These are phyloP conservation scores for Anniella stebbinsi DNA, from an alignment of 2,797 vertebrate genomes.

Conservation along the genomic window DNA sequence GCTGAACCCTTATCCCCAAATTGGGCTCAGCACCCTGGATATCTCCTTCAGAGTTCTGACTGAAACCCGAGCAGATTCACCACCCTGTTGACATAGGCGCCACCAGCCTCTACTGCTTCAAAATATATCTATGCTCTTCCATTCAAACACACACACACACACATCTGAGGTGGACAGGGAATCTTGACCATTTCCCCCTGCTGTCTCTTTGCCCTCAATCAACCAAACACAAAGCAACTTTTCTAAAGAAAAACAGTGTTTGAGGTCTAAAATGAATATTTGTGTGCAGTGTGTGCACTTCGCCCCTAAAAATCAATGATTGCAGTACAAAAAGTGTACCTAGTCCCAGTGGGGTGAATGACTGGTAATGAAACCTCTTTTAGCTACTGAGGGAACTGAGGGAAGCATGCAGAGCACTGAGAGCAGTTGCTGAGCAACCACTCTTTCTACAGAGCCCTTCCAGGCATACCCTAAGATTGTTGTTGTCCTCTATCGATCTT, in stretches of 20 bases:
- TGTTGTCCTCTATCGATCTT: not conserved
- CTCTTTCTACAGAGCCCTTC: not conserved
- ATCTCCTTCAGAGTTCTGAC: no score
- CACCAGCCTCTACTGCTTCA: no score
- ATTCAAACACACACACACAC: no score
- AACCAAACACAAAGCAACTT: not conserved
- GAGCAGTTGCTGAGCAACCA: conserved; percentile 18
- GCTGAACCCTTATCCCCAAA: no score
- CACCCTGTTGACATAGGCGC: no score
- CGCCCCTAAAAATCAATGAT: not conserved
- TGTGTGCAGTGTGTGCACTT: not conserved
- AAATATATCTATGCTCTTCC: no score
- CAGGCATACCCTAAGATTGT: not conserved
- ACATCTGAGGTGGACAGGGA: no score
- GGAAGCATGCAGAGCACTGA: not conserved
- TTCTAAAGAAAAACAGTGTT: not conserved
- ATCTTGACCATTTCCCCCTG: not conserved
- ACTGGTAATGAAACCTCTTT: not conserved
- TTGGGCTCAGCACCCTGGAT: no score
- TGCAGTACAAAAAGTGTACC: not conserved
- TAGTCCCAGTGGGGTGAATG: not conserved
- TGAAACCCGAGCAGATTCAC: no score
- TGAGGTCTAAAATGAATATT: not conserved
- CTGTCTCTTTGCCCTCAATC: not conserved
- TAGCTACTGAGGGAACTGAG: not conserved